phyloP scores from a whole-genome alignment of 1,140 invertebrate species.

The Trigoniulus corallinus region DNA sequence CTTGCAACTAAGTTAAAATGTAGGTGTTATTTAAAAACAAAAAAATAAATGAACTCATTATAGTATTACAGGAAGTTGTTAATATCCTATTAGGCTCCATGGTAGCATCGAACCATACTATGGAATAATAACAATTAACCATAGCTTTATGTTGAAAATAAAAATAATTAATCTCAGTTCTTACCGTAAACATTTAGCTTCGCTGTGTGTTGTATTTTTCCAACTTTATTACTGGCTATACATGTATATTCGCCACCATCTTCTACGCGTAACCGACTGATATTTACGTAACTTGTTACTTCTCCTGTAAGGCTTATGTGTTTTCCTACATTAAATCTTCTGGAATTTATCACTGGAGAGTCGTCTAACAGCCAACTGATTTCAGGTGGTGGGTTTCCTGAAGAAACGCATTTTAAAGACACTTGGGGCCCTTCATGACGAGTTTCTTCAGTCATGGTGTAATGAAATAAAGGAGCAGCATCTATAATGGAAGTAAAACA shows the following conservation, averaged over 20 bases:
- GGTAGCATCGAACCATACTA: too few species aligned
- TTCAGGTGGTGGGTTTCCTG: conserved; percentile 63
- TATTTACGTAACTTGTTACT: conserved; percentile 87
- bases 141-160: too few species aligned
- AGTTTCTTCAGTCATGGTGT: conserved; percentile 67
- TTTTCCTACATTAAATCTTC: conserved; percentile 42
- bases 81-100: too few species aligned
- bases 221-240: conserved; percentile 63
- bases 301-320: conserved; percentile 80
- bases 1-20: too few species aligned
- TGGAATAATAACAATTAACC: too few species aligned
- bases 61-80: too few species aligned
- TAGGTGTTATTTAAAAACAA: too few species aligned
- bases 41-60: too few species aligned
- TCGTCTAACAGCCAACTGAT: conserved; percentile 67
- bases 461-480: conserved; percentile 59
- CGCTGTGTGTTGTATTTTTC: conserved; percentile 54
- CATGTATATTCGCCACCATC: conserved; percentile 86
- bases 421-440: conserved; percentile 65
- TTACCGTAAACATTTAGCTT: conserved; percentile 74
- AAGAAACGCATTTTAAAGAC: conserved; percentile 66
- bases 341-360: conserved; percentile 49
- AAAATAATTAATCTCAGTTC: conserved; percentile 5
- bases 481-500: too few species aligned
- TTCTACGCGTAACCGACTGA: conserved; percentile 67